Conservation (phyloP, 2,888 invertebrate genomes). For the Lepidocyrtinus sp. region DNA sequence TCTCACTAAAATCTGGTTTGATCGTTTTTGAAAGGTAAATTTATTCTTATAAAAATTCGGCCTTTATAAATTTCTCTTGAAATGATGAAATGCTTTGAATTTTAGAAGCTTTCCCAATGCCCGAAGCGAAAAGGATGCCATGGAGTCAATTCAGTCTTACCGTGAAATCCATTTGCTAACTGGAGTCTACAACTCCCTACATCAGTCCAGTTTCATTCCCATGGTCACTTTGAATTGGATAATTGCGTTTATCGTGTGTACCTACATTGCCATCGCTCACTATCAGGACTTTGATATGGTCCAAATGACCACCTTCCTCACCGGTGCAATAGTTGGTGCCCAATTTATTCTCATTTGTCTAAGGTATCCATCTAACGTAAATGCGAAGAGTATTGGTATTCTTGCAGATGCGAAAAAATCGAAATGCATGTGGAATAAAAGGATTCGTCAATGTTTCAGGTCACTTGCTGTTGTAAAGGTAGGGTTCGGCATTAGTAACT, state of each 20-base stretch:
- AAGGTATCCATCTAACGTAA: neutral
- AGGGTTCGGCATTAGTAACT: neutral
- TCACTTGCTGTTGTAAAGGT: neutral
- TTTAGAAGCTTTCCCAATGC: neutral
- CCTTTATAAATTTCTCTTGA: neutral
- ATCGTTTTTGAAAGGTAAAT: neutral
- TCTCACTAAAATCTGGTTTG: neutral
- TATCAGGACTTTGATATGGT: constrained; percentile 2
- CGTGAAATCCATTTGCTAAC: neutral
- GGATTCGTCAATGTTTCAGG: neutral
- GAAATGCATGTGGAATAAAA: neutral
- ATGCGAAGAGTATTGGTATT: neutral
- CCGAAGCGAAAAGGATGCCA: neutral
- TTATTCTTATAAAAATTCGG: neutral
- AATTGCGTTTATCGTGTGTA: neutral
- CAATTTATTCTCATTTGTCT: neutral
- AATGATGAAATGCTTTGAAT: neutral
- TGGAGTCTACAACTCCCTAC: neutral
- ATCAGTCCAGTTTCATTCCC: constrained; percentile 1
- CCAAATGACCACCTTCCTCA: neutral
- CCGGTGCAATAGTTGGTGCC: neutral
- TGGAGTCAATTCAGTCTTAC: neutral
- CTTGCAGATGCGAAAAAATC: neutral
- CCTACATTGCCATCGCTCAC: neutral
- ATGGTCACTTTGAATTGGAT: neutral